phyloP scores from a whole-genome alignment of 2,113 vertebrate species.

The Empidonax traillii region DNA sequence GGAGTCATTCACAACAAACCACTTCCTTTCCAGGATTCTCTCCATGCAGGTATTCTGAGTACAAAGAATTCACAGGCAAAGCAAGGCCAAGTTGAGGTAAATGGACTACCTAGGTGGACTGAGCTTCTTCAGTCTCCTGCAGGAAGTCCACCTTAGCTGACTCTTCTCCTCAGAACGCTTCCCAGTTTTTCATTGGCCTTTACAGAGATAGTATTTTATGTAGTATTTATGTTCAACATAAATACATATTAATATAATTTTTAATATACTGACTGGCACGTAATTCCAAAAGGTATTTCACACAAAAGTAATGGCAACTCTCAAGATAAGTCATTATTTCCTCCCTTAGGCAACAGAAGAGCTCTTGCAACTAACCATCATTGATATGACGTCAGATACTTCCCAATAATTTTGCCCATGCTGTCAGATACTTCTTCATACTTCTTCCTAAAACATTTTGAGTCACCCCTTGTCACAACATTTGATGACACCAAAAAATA shows the following conservation, averaged over 20 bases:
- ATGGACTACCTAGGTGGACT: neutral
- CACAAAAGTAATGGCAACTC: neutral
- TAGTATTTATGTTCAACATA: neutral
- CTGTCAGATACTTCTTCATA: neutral
- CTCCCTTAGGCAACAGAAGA: neutral
- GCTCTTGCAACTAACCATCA: neutral
- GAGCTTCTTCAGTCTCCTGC: neutral
- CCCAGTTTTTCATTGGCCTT: neutral
- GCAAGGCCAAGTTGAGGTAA: neutral
- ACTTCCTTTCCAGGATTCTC: neutral
- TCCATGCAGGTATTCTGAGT: neutral
- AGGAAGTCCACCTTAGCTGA: neutral
- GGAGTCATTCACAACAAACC: neutral
- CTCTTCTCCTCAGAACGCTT: neutral
- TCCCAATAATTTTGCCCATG: neutral
- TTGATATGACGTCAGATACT: accelerated
- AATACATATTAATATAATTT: neutral
- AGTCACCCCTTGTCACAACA: neutral
- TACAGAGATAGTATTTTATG: neutral
- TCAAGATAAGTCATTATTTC: neutral
- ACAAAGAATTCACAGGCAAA: neutral
- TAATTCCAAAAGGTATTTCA: neutral
- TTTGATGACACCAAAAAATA: neutral
- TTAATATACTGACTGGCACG: neutral
- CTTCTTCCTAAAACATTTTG: neutral